Evolutionary conservation across 1,140 invertebrate genomes (phyloP).

Genomic region (Drosophila kurseongensis): DNA sequence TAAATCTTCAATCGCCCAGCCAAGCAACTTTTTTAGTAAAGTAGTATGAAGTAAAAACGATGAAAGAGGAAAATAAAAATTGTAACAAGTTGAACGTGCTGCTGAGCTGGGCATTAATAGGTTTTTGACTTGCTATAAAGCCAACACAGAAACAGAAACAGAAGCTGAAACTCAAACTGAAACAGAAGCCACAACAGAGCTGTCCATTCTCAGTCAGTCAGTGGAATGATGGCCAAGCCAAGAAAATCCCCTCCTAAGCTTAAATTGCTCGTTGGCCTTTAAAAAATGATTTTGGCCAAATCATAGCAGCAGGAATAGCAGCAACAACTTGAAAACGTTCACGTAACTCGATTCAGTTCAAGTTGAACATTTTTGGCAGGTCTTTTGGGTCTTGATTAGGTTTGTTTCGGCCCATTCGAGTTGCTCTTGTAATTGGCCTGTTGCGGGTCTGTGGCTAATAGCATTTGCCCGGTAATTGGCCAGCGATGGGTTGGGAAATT

Average conservation of each 20-base stretch:
- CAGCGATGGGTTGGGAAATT: slow-evolving; percentile 45
- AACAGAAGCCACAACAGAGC: slow-evolving; percentile 32
- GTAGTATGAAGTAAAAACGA: slow-evolving; percentile 28
- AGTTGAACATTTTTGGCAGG: slow-evolving; percentile 39
- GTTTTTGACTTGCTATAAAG: slow-evolving; percentile 79
- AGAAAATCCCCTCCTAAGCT: slow-evolving; percentile 39
- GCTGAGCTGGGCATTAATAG: slow-evolving; percentile 74
- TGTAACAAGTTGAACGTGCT: slow-evolving; percentile 80
- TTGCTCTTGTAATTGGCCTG: slow-evolving; percentile 51
- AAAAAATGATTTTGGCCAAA: slow-evolving; percentile 67
- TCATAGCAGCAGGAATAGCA: slow-evolving; percentile 15
- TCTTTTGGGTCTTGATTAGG: slow-evolving; percentile 47
- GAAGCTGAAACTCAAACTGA: slow-evolving; percentile 48
- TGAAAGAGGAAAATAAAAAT: slow-evolving; percentile 60
- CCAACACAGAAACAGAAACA: slow-evolving; percentile 21
- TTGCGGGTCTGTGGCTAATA: slow-evolving; percentile 61
- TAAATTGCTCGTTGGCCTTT: slow-evolving; percentile 58
- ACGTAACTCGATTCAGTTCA: slow-evolving; percentile 48
- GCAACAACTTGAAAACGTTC: slow-evolving; percentile 12
- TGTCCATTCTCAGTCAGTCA: slow-evolving; percentile 32
- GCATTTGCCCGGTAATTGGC: slow-evolving; percentile 56
- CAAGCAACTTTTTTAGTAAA: slow-evolving; percentile 31
- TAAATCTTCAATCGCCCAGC: slow-evolving; percentile 27
- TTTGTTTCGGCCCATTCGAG: slow-evolving; percentile 20
- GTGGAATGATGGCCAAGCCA: slow-evolving; percentile 31